Evolutionary conservation across 1,140 invertebrate species (phyloP).

Genomic region (Leptinotarsa texana): DNA sequence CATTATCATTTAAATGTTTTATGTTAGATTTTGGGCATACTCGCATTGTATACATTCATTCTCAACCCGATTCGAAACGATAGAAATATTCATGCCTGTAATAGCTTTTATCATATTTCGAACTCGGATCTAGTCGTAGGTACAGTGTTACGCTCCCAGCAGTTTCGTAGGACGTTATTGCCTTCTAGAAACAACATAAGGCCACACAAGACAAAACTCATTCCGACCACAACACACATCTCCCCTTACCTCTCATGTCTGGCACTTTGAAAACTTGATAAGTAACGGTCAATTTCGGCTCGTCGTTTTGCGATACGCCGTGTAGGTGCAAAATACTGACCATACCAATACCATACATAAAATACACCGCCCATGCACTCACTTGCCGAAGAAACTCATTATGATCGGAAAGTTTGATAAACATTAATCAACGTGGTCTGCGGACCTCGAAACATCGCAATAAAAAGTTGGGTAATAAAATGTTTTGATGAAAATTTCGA

Average conservation of each 20-base stretch:
- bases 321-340: conserved; percentile 2
- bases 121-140: too few relatives aligned
- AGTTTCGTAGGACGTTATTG: neutral
- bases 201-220: conserved; percentile 7
- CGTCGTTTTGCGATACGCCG: neutral
- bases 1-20: too few relatives aligned
- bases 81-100: too few relatives aligned
- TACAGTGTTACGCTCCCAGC: neutral
- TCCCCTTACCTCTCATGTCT: neutral
- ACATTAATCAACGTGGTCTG: neutral
- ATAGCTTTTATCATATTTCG: too few relatives aligned
- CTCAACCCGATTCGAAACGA: too few relatives aligned
- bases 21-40: too few relatives aligned
- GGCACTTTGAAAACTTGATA: neutral
- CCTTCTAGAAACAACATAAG: neutral
- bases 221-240: neutral
- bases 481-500: too few relatives aligned
- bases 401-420: neutral
- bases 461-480: too few relatives aligned
- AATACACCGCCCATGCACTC: conserved; percentile 1
- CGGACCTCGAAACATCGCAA: too few relatives aligned
- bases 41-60: too few relatives aligned
- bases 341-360: neutral
- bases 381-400: conserved; percentile 8
- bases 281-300: conserved; percentile 1